Conservation (phyloP, 2,888 invertebrate genomes). For the Slavum lentiscoides region DNA sequence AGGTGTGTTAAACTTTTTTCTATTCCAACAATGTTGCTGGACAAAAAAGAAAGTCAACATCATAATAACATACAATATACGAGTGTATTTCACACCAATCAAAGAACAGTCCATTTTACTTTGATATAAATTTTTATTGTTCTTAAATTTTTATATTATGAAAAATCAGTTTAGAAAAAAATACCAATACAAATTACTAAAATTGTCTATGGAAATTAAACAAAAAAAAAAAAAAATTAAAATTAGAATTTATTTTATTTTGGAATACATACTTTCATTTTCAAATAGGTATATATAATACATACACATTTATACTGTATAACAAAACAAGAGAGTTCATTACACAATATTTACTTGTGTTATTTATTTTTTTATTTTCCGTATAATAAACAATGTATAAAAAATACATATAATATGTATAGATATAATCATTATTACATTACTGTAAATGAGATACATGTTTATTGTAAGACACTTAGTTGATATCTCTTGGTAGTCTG, state of each 20-base stretch:
- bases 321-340: conserved; percentile 21
- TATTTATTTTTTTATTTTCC: conserved; percentile 34
- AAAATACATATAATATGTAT: conserved; percentile 34
- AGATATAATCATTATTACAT: conserved; percentile 22
- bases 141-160: conserved; percentile 18
- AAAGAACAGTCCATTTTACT: conserved; percentile 21
- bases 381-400: conserved; percentile 39
- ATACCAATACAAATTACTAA: conserved; percentile 45
- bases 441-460: conserved; percentile 42
- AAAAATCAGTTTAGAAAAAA: conserved; percentile 37
- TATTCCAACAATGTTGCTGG: too few relatives aligned
- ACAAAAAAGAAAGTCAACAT: not conserved
- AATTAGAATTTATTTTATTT: conserved; percentile 10
- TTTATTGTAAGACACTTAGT: conserved; percentile 25
- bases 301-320: not conserved
- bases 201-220: conserved; percentile 38
- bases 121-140: conserved; percentile 44
- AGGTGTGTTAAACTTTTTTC: not conserved
- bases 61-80: too few relatives aligned
- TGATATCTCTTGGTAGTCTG: conserved; percentile 73
- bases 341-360: conserved; percentile 37
- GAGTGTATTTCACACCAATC: not conserved
- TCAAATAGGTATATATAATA: not conserved
- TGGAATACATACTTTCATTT: not conserved
- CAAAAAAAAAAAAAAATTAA: conserved; percentile 37